phyloP scores from a whole-genome alignment of 2,113 vertebrate genomes.

The Macroglossus sobrinus region DNA sequence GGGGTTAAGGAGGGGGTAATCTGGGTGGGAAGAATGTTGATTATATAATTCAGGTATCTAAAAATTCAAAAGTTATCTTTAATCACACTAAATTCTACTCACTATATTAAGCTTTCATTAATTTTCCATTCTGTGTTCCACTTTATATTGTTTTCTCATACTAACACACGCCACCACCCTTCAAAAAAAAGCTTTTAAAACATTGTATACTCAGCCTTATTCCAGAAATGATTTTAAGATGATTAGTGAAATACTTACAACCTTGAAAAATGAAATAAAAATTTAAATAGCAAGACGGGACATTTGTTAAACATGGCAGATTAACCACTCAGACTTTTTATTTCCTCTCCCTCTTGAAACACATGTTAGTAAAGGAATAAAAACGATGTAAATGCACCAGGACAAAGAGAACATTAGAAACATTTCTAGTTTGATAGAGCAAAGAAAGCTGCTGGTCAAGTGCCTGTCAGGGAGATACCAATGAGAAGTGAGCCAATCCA shows the following conservation, averaged over 20 bases:
- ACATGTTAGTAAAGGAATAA: background rate
- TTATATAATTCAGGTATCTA: background rate
- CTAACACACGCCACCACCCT: background rate
- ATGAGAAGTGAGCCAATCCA: background rate
- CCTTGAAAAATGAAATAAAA: conserved; percentile 8
- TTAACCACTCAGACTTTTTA: background rate
- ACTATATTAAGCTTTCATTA: background rate
- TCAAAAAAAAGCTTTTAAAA: background rate
- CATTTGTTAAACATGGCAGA: background rate
- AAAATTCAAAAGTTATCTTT: background rate
- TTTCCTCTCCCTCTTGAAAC: background rate
- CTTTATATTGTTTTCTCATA: background rate
- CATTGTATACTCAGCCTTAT: background rate
- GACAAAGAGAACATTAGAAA: background rate
- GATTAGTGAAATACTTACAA: background rate
- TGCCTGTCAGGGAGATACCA: background rate
- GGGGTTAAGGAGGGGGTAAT: background rate
- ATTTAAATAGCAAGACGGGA: background rate
- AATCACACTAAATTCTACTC: background rate
- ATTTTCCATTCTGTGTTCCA: background rate
- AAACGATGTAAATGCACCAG: background rate
- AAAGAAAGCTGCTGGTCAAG: background rate
- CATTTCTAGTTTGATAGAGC: background rate
- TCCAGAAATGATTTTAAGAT: background rate
- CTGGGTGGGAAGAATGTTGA: background rate